phyloP scores from a whole-genome alignment of 2,888 invertebrate species.

The Plagodis dolabraria region DNA sequence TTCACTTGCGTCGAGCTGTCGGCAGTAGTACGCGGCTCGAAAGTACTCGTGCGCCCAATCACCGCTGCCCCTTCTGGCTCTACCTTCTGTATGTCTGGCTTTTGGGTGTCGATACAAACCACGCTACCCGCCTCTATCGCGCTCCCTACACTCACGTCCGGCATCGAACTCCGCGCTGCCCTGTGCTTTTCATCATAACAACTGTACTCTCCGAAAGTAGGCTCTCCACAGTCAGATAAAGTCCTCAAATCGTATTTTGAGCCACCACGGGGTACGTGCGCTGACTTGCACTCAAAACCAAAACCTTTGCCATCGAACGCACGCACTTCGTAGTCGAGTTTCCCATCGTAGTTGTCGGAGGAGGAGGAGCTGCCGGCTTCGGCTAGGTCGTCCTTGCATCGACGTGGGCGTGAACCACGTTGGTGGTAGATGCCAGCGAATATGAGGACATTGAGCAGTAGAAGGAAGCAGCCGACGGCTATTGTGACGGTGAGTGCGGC shows the following conservation, averaged over 20 bases:
- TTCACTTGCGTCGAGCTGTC: slow-evolving; percentile 82
- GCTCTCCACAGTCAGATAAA: slow-evolving; percentile 82
- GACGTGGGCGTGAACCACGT: slow-evolving; percentile 89
- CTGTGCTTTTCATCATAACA: slow-evolving; percentile 87
- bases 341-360: slow-evolving; percentile 86
- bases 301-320: slow-evolving; percentile 83
- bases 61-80: slow-evolving; percentile 64
- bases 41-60: slow-evolving; percentile 71
- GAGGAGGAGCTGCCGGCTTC: slow-evolving; percentile 90
- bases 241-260: slow-evolving; percentile 81
- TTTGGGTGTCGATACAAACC: slow-evolving; percentile 81
- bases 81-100: slow-evolving; percentile 80
- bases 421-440: slow-evolving; percentile 96
- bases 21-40: slow-evolving; percentile 78
- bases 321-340: slow-evolving; percentile 81
- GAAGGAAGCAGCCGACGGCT: slow-evolving; percentile 92
- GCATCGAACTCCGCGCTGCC: slow-evolving; percentile 84
- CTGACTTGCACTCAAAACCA: slow-evolving; percentile 84
- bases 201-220: slow-evolving; percentile 87
- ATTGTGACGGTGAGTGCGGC: slow-evolving; percentile 95
- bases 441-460: slow-evolving; percentile 92
- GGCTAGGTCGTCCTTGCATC: slow-evolving; percentile 90
- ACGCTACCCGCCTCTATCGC: slow-evolving; percentile 86
- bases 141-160: slow-evolving; percentile 85
- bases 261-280: slow-evolving; percentile 78